Evolutionary conservation across 2,888 invertebrate species (phyloP), one percentile per base, ranked within the genome.

Genomic region (Epirrhoe alternata): DNA sequence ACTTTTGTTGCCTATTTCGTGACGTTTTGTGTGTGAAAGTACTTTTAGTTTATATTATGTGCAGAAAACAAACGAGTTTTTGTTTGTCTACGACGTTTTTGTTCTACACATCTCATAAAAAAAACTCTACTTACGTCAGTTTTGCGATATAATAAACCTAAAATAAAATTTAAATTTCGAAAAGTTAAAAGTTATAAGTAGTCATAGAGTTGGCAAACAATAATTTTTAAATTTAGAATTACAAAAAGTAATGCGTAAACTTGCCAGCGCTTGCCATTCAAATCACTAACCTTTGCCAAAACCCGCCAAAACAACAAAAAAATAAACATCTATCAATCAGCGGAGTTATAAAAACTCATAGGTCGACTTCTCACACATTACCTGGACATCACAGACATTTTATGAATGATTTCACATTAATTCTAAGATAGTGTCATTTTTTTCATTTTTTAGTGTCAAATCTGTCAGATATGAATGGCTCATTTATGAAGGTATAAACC

Each of bases 21-120:
- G 73, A 76, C 69, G 72, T 69, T 69, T 67, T 53, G 30, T 38
- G 63, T 62, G 75, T 72, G 76, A 79, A 79, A 77, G 79, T 74
- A 55, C 51, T 64, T 68, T 64, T 67, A 63, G 65, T 54, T 45
- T 66, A 61, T 63, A 62, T 62, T 59, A 35, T 17, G 49, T 49
- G 12, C 10, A 42, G 3, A 42, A 45, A 45, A 45, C 45, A 6
- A 14, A 14, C 47, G 14, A 12, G 47, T 16, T 47, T 47, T 47
- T 6, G 5, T 12, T 14, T 47, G 6, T 47, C 47, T 47, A 16
- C 47, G 14, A 16, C n/a, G 14, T 6, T 14, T 10, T 38, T 38
- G 10, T 45, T 45, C 0, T 6, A 45, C 14, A 14, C 0, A 5
- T 10, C 8, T 10, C 10, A 16, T 6, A 16, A 6, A 16, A 47